A percentile compares a stretch with the other conserved stretches of the same genome.
Evolutionary conservation across 2,113 vertebrate species (phyloP).

Genomic region (Propithecus coquereli): DNA sequence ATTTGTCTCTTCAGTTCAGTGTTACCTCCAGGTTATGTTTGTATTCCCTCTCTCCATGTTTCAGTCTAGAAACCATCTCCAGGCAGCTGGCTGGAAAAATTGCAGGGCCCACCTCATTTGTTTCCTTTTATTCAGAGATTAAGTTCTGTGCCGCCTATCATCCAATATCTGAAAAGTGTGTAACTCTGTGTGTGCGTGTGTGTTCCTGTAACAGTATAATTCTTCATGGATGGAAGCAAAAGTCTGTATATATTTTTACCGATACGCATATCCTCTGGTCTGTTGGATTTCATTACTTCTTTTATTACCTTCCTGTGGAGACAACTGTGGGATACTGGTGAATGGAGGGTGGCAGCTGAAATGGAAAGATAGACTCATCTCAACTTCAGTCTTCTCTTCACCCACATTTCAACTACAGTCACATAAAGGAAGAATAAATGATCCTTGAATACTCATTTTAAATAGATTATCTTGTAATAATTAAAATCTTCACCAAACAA

Average conservation of each 20-base stretch:
- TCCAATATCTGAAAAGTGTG: neutral
- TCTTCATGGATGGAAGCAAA: neutral
- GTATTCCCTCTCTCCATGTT: neutral
- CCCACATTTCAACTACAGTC: neutral
- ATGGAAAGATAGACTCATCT: neutral
- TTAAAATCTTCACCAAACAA: conserved; percentile 49
- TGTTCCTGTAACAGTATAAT: neutral
- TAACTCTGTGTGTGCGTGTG: neutral
- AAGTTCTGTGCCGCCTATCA: neutral
- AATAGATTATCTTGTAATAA: conserved; percentile 31
- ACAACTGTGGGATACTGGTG: neutral
- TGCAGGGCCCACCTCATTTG: neutral
- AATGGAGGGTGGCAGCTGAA: neutral
- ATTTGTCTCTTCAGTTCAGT: neutral
- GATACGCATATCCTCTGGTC: neutral
- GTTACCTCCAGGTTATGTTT: neutral
- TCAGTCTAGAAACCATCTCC: neutral
- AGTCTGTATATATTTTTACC: neutral
- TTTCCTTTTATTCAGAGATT: neutral
- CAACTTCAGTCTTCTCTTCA: neutral
- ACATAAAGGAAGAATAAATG: conserved; percentile 43
- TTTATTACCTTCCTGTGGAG: conserved; percentile 14
- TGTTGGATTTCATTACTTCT: conserved; percentile 33
- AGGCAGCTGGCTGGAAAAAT: neutral
- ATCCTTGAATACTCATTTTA: conserved; percentile 35